These are phyloP conservation scores for Thamnophis sirtalis DNA, from an alignment of 2,113 vertebrate genomes.

Conservation along the genomic window DNA sequence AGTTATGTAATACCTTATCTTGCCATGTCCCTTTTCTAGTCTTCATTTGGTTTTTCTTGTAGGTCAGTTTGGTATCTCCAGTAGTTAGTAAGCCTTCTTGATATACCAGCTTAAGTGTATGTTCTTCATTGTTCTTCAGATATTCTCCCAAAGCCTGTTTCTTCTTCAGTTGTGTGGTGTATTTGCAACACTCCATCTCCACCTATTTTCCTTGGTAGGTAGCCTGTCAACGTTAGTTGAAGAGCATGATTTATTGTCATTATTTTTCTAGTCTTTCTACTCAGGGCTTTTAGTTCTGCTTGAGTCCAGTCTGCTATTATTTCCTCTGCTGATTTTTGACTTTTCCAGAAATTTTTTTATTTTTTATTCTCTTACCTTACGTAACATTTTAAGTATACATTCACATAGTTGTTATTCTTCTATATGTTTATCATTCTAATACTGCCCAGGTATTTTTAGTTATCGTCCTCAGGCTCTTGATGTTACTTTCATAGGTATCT, in stretches of 20 bases:
- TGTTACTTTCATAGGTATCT: neutral
- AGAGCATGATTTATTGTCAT: neutral
- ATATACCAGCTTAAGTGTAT: neutral
- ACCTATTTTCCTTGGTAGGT: neutral
- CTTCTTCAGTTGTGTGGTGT: neutral
- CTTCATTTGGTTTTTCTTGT: neutral
- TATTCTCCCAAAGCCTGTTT: neutral
- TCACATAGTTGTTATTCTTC: too few species aligned
- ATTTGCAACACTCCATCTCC: neutral
- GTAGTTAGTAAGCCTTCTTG: neutral
- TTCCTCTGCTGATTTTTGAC: neutral
- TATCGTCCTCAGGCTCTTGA: neutral
- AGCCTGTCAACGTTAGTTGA: neutral
- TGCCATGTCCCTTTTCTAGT: neutral
- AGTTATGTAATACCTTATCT: neutral
- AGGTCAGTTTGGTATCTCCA: neutral
- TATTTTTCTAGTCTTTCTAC: neutral
- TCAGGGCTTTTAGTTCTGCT: neutral
- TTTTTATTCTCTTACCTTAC: too few species aligned
- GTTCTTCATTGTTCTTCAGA: neutral
- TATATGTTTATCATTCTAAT: too few species aligned
- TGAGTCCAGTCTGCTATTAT: neutral
- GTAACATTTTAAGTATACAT: too few species aligned
- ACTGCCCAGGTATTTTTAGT: neutral
- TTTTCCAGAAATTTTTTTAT: too few species aligned